A percentile compares a stretch with the other conserved stretches of the same genome.
phyloP scores from a whole-genome alignment of 2,888 invertebrate genomes.

The Acleris literana region DNA sequence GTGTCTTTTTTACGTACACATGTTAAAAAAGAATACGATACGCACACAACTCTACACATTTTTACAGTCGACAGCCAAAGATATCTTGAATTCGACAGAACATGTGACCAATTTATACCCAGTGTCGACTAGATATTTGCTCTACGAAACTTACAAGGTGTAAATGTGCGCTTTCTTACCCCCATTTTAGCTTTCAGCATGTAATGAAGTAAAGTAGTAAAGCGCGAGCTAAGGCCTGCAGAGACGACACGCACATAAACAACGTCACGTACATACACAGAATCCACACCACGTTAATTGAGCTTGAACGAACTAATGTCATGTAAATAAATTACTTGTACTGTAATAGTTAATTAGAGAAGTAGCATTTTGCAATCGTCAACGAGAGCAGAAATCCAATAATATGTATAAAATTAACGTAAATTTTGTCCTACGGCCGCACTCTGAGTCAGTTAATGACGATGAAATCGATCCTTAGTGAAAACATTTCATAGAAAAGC shows the following conservation, averaged over 20 bases:
- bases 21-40: constrained; percentile 3
- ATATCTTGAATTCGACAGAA: no score
- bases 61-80: constrained; percentile 35
- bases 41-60: constrained; percentile 52
- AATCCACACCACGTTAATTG: constrained; percentile 64
- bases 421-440: no score
- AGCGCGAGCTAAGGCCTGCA: constrained; percentile 68
- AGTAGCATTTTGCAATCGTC: no score
- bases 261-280: constrained; percentile 58
- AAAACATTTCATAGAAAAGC: no score
- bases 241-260: constrained; percentile 62
- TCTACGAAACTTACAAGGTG: constrained; percentile 6
- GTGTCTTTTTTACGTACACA: no score
- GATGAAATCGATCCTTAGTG: no score
- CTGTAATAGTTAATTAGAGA: no score
- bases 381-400: no score
- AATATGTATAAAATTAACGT: no score
- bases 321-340: constrained; percentile 19
- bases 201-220: constrained; percentile 40
- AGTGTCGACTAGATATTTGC: background rate
- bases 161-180: constrained; percentile 17
- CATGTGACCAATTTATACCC: no score
- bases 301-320: constrained; percentile 58
- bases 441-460: no score
- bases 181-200: constrained; percentile 19